Percentiles rank a stretch among this genome's conserved stretches.
These are phyloP conservation scores for Clusia tigrina DNA, from an alignment of 2,888 invertebrate genomes.

Conservation along the genomic window DNA sequence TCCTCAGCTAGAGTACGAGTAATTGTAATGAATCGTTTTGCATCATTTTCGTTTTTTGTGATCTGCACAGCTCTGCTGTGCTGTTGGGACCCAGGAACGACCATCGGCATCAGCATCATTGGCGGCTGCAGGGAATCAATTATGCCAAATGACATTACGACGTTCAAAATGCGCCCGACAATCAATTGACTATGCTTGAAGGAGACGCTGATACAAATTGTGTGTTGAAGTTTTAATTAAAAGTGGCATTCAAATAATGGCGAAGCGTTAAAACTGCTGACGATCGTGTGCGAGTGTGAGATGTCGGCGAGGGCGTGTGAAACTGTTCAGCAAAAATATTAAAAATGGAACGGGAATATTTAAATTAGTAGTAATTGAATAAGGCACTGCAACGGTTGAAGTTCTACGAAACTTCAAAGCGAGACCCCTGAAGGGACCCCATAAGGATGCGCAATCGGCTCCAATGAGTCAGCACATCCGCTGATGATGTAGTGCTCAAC, in stretches of 20 bases:
- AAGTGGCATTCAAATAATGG: conserved; percentile 58
- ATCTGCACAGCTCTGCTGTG: neutral
- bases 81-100: no score
- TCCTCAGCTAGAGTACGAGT: neutral
- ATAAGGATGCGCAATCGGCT: no score
- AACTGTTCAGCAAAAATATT: no score
- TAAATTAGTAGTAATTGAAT: no score
- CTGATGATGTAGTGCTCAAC: no score
- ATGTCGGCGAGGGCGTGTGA: no score
- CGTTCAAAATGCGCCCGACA: conserved; percentile 34
- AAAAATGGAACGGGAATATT: no score
- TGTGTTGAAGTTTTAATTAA: conserved; percentile 50
- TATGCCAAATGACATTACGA: conserved; percentile 38
- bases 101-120: neutral
- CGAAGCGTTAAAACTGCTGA: conserved; percentile 32
- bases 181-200: conserved; percentile 3
- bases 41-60: conserved; percentile 6
- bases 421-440: no score
- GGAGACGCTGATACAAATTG: conserved; percentile 42
- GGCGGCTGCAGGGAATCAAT: neutral
- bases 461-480: no score
- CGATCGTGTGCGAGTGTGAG: no score
- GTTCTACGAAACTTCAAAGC: no score
- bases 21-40: neutral
- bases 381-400: no score